Conservation (phyloP, 2,113 vertebrate species). For the Recurvirostra avosetta region DNA sequence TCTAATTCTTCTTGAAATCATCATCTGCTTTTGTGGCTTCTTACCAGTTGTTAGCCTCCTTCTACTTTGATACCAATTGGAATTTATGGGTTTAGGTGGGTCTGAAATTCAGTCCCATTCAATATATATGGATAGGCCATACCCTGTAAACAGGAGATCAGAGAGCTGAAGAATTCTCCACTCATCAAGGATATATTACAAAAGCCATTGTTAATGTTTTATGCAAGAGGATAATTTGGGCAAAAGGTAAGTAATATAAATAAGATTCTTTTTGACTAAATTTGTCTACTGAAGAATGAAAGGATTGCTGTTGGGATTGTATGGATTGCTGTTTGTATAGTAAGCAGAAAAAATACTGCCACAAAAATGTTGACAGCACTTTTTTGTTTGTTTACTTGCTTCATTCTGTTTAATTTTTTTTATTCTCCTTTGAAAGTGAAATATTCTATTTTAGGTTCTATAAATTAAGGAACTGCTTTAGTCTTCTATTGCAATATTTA, state of each 20-base stretch:
- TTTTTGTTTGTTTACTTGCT: constrained; percentile 2
- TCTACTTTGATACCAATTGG: not conserved
- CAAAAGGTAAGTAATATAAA: not conserved
- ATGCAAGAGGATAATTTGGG: not conserved
- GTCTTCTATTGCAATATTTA: not conserved
- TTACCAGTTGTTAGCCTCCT: not conserved
- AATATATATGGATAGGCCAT: not conserved
- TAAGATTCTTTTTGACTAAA: not conserved
- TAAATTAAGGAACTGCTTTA: constrained; percentile 19
- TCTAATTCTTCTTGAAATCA: not conserved
- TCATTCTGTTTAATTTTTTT: constrained; percentile 6
- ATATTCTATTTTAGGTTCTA: not conserved
- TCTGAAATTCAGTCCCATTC: not conserved
- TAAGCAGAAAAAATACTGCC: not conserved
- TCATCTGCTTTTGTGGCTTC: not conserved
- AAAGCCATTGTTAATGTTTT: not conserved
- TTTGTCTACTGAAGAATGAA: not conserved
- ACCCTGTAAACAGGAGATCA: not conserved
- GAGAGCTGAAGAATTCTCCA: not conserved
- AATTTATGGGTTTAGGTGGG: not conserved
- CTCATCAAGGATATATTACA: not conserved
- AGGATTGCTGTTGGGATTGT: not conserved
- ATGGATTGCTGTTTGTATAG: not conserved
- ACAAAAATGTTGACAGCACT: not conserved
- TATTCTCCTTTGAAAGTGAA: constrained; percentile 11